Base-by-base conservation (phyloP, 1,140 invertebrate genomes). In the Coelopa frigida region DNA sequence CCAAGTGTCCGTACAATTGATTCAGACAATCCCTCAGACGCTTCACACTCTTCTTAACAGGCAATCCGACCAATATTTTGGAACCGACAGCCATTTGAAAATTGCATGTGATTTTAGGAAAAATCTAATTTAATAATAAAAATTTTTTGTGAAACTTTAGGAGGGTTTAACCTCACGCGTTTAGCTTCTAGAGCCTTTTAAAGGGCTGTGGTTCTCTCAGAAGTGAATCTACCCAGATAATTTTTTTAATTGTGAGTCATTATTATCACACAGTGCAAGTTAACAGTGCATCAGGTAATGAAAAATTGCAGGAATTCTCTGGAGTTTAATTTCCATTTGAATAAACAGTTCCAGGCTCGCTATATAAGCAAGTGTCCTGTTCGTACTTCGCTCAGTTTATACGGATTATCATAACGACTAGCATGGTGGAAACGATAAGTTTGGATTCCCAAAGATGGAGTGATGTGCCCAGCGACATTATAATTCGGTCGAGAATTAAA, bases 1-100 rank as follows among this genome's bases (percentile, higher is more conserved):
- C 96, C 59, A 99, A 77, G 73, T 99, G 95, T 24, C 83, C 81
- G 70, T 98, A 99, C 33, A 96, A 76, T 64, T 91, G 83, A 68
- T 95, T 91, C 43, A 99, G 75, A 52, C 89, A 84, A 67, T 98
- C 93, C 51, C 94, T 77, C 55, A 99, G 74, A 61, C 88, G 80
- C 74, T 96, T 96, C 39, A 79, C 78, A 51, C 81, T 83, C 70
- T 94, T 95, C 73, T 96, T 97, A n/a, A n/a, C n/a, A n/a, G n/a
- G n/a, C n/a, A n/a, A n/a, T n/a, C n/a, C n/a, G n/a, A n/a, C n/a
- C n/a, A n/a, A n/a, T n/a, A n/a, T n/a, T n/a, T n/a, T n/a, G n/a
- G n/a, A n/a, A n/a, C n/a, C n/a, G n/a, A n/a, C n/a, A n/a, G n/a
- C n/a, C n/a, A n/a, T n/a, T n/a, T n/a, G n/a, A n/a, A n/a, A n/a